Conservation (phyloP, 53 echinoderm and acorn worm species). For the Hippasteria phrygiana region DNA sequence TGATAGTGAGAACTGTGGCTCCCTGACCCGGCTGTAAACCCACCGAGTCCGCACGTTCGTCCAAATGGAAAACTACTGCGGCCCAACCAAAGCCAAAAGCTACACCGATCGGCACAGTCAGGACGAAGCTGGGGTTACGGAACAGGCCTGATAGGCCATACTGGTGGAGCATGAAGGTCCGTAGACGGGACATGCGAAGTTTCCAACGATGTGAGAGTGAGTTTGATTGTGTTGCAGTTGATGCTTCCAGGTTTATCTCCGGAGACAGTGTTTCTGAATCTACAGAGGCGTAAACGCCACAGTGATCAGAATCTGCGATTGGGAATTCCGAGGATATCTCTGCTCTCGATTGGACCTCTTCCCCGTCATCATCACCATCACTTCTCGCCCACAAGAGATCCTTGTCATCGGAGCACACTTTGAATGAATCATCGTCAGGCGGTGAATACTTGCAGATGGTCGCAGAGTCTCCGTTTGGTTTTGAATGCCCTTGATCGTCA, state of each 20-base stretch:
- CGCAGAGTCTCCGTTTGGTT: too few relatives aligned
- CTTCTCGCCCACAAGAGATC: too few relatives aligned
- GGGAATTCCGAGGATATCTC: not conserved
- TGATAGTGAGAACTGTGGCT: not conserved
- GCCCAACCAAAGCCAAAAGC: conserved; percentile 11
- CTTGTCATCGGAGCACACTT: too few relatives aligned
- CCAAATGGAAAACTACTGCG: not conserved
- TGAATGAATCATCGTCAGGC: too few relatives aligned
- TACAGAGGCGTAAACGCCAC: not conserved
- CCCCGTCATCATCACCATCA: too few relatives aligned
- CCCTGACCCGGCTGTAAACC: not conserved
- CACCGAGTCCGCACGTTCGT: not conserved
- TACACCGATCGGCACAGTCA: not conserved
- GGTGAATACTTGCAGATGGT: too few relatives aligned
- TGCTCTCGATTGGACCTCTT: too few relatives aligned
- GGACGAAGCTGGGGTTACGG: conserved; percentile 12
- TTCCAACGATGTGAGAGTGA: not conserved
- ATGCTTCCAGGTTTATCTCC: not conserved
- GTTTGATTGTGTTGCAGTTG: not conserved
- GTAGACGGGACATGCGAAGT: not conserved
- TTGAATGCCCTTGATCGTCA: too few relatives aligned
- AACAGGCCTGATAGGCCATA: conserved; percentile 3
- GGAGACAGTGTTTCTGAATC: not conserved
- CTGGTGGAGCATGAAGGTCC: not conserved
- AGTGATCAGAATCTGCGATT: not conserved